phyloP scores from a whole-genome alignment of 1,140 invertebrate genomes.

The Ctenoplectra terminalis region DNA sequence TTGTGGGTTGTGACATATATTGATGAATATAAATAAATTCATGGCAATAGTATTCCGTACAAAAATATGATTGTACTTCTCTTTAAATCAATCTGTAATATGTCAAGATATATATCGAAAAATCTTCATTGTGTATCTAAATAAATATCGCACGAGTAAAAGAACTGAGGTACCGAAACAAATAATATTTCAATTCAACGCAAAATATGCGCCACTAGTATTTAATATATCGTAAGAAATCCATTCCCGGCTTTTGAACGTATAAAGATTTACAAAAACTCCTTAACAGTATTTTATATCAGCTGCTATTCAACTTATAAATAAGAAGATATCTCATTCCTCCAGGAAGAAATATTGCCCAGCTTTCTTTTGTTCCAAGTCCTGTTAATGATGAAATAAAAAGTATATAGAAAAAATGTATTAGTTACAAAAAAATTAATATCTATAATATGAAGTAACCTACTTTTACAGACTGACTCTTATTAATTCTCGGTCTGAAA shows the following conservation, averaged over 20 bases:
- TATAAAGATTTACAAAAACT: conserved; percentile 65
- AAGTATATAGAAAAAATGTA: conserved; percentile 33
- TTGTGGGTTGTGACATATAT: neutral
- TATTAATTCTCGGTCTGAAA: conserved; percentile 99
- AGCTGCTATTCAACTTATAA: conserved; percentile 44
- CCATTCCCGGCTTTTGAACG: conserved; percentile 54
- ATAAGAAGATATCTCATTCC: conserved; percentile 86
- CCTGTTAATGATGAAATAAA: conserved; percentile 84
- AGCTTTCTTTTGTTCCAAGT: conserved; percentile 97
- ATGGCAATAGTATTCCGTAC: neutral
- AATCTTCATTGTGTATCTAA: conserved; percentile 7
- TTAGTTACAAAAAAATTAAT: neutral
- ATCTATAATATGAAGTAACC: conserved; percentile 17
- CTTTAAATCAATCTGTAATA: conserved; percentile 14
- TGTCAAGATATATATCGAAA: neutral
- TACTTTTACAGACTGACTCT: conserved; percentile 97
- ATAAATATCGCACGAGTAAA: conserved; percentile 35
- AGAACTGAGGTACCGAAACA: conserved; percentile 1
- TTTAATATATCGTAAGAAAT: conserved; percentile 38
- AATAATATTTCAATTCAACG: conserved; percentile 29
- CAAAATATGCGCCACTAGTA: conserved; percentile 20
- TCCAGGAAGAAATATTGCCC: conserved; percentile 99
- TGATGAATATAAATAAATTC: conserved; percentile 16
- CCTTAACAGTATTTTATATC: conserved; percentile 49
- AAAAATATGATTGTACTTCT: conserved; percentile 34